phyloP scores from a whole-genome alignment of 2,888 invertebrate genomes.

The Mimumesa dahlbomi region DNA sequence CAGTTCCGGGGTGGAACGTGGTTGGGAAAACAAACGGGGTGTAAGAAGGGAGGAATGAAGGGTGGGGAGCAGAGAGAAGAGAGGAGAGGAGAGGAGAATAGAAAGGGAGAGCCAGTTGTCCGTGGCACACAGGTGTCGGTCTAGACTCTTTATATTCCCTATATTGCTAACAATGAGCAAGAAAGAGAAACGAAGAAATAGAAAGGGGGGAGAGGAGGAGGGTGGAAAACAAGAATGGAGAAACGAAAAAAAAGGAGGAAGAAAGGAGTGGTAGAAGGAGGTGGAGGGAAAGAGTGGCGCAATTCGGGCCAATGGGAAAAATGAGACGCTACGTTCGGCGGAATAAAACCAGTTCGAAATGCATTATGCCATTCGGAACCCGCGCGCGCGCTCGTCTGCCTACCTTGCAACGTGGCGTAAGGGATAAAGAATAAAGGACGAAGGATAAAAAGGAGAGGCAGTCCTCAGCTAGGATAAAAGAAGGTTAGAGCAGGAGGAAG shows the following conservation, averaged over 20 bases:
- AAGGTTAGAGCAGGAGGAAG: constrained; percentile 40
- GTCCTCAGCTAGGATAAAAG: constrained; percentile 53
- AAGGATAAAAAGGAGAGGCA: constrained; percentile 68
- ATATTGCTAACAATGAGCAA: constrained; percentile 34
- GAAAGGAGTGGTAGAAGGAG: constrained; percentile 37
- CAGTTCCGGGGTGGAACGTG: constrained; percentile 57
- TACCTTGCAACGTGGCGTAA: constrained; percentile 65
- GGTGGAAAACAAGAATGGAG: constrained; percentile 48
- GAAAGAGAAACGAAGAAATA: constrained; percentile 37
- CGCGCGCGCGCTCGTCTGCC: constrained; percentile 54
- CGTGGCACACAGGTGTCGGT: constrained; percentile 78
- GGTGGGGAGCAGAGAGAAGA: background rate
- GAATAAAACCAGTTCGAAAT: constrained; percentile 75
- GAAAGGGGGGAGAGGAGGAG: constrained; percentile 9
- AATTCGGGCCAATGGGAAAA: constrained; percentile 70
- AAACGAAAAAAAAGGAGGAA: constrained; percentile 60
- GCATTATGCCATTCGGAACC: constrained; percentile 71
- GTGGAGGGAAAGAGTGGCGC: constrained; percentile 53
- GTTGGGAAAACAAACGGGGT: constrained; percentile 47
- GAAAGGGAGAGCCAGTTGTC: constrained; percentile 46
- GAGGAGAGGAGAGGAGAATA: background rate
- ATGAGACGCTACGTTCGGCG: constrained; percentile 61
- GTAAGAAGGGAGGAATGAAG: constrained; percentile 31
- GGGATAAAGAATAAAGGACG: constrained; percentile 72
- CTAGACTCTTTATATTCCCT: constrained; percentile 75